Base-by-base conservation (phyloP, 2,888 invertebrate species). In the Cremastinae sp. region DNA sequence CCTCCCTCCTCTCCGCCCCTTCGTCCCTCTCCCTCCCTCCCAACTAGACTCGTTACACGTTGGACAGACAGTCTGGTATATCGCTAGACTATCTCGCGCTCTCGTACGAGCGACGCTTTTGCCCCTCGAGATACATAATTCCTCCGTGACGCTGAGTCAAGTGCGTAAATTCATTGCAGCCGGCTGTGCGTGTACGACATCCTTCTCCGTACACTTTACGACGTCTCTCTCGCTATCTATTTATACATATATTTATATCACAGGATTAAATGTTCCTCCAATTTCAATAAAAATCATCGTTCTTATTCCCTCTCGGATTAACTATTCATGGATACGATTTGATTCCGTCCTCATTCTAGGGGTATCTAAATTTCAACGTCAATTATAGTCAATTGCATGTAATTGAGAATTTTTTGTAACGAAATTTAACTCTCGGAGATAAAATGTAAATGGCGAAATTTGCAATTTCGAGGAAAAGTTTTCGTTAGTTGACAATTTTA, bases 161-260 rank as follows among this genome's bases (percentile, higher is more conserved):
- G 61, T 71, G 71, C 71, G 75, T 75, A 75, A 75, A 71, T 71
- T 43, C 65, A 66, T 20, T 49, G 51, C 65, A 41, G 39, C 45
- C 65, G 18, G 18, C 47, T 20, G 43, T 16, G 53, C 39, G 64
- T 37, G 28, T 35, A 14, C 28, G 22, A 16, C 12, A 35, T 10
- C 61, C 35, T 22, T 49, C 49, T 62, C 49, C 5, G 2, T 28
- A 28, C 18, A 37, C 28, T 53, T 35, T 14, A 4, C 37, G 62
- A 18, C 47, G 16, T 3, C 61, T 61, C 9, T 10, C 3, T 3
- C 22, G 3, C 39, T 9, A 43, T 7, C 20, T n/a, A n/a, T n/a
- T n/a, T n/a, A n/a, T n/a, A n/a, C n/a, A n/a, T 53, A 12, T 35
- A 2, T 35, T 28, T 35, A 1, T 1, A 14, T 8, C 22, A 53